Evolutionary conservation across 1,140 invertebrate species (phyloP).

Genomic region (Bicyclus anynana): DNA sequence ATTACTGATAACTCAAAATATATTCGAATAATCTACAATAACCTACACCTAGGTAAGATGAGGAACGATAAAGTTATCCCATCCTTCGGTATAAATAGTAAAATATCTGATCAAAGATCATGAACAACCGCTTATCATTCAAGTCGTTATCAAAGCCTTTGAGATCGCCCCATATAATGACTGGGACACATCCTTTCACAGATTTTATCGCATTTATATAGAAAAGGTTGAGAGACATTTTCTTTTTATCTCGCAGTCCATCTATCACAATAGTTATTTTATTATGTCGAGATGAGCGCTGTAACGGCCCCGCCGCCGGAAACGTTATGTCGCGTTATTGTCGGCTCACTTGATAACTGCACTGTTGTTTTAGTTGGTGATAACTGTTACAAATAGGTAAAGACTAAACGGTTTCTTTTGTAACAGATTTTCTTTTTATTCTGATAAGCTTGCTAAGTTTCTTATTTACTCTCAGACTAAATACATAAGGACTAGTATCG

Average conservation of each 20-base stretch:
- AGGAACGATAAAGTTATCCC: too few species aligned
- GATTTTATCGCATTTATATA: neutral
- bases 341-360: neutral
- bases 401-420: too few species aligned
- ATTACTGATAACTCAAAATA: too few species aligned
- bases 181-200: neutral
- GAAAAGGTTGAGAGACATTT: neutral
- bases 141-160: neutral
- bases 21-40: too few species aligned
- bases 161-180: neutral
- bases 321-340: neutral
- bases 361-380: too few species aligned
- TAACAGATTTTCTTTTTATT: too few species aligned
- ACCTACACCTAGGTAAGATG: too few species aligned
- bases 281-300: slow-evolving; percentile 5
- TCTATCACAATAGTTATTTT: slow-evolving; percentile 2
- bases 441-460: too few species aligned
- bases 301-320: neutral
- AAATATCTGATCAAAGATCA: neutral
- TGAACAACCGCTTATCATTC: neutral
- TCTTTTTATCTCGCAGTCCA: neutral
- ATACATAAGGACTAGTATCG: too few species aligned
- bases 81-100: too few species aligned
- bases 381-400: too few species aligned
- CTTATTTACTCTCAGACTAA: too few species aligned